Percentiles rank a stretch among this genome's conserved stretches.
These are phyloP conservation scores for Philereme transversata DNA, from an alignment of 2,888 invertebrate genomes.

Conservation along the genomic window DNA sequence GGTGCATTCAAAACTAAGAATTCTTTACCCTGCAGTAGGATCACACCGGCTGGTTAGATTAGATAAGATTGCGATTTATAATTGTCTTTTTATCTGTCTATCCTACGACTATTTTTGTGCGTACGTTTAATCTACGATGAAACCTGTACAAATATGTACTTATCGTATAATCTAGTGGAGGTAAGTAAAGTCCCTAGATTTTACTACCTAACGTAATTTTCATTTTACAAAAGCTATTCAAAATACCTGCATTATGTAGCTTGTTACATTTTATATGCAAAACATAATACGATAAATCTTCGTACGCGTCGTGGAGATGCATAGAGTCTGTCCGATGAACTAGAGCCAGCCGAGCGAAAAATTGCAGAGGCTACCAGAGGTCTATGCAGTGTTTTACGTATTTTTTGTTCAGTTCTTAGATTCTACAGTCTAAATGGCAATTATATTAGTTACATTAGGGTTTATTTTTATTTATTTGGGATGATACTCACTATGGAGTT, in stretches of 20 bases:
- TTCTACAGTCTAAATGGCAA: background rate
- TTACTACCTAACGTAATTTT: background rate
- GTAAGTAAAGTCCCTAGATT: too few relatives aligned
- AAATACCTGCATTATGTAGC: slow-evolving; percentile 8
- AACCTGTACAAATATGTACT: too few relatives aligned
- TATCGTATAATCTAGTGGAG: too few relatives aligned
- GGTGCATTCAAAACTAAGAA: too few relatives aligned
- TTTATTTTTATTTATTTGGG: background rate
- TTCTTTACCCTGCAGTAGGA: too few relatives aligned
- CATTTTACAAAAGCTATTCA: background rate
- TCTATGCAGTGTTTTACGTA: slow-evolving; percentile 1
- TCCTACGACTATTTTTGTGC: too few relatives aligned
- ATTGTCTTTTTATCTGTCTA: too few relatives aligned
- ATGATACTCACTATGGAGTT: background rate
- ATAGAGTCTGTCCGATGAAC: slow-evolving; percentile 34
- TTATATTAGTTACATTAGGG: background rate
- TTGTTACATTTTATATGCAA: slow-evolving; percentile 35
- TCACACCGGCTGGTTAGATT: too few relatives aligned
- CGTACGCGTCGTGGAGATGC: slow-evolving; percentile 36
- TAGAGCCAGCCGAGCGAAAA: slow-evolving; percentile 42
- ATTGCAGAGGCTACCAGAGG: slow-evolving; percentile 37
- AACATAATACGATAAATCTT: slow-evolving; percentile 40
- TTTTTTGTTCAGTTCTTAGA: background rate
- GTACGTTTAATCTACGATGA: too few relatives aligned
- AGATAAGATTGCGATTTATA: too few relatives aligned